Conservation (phyloP, 2,888 invertebrate species). For the Bombylius discolor region DNA sequence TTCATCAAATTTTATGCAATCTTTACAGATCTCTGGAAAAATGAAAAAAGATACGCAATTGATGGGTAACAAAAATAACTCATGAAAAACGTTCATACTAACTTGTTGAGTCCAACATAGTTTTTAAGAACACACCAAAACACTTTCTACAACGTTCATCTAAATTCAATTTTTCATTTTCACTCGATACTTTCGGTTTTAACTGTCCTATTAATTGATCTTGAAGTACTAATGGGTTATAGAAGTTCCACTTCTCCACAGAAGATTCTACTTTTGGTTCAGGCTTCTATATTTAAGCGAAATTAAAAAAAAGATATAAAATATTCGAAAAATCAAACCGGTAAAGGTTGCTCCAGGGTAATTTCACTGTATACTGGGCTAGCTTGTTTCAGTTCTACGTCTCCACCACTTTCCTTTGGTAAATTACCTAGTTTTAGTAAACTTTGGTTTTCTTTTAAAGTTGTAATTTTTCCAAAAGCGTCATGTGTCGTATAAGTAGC, state of each 20-base stretch:
- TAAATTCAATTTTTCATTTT: background rate
- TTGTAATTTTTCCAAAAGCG: background rate
- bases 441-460: background rate
- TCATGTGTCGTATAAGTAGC: background rate
- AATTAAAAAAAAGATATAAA: too few relatives aligned
- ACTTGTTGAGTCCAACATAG: too few relatives aligned
- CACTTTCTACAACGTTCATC: background rate
- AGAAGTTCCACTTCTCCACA: background rate
- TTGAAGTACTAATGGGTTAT: slow-evolving; percentile 29
- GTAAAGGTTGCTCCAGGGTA: slow-evolving; percentile 20
- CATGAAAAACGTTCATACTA: too few relatives aligned
- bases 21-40: slow-evolving; percentile 1
- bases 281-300: slow-evolving; percentile 11
- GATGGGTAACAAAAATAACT: too few relatives aligned
- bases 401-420: background rate
- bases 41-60: background rate
- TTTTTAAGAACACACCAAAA: background rate
- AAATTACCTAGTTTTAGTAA: background rate
- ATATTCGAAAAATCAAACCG: too few relatives aligned
- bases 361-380: slow-evolving; percentile 23
- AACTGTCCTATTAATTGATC: slow-evolving; percentile 15
- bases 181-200: too few relatives aligned
- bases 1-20: slow-evolving; percentile 1
- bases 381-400: slow-evolving; percentile 18
- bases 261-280: background rate